Base-by-base conservation (phyloP, 2,888 invertebrate genomes). In the Lepidonotus clava region DNA sequence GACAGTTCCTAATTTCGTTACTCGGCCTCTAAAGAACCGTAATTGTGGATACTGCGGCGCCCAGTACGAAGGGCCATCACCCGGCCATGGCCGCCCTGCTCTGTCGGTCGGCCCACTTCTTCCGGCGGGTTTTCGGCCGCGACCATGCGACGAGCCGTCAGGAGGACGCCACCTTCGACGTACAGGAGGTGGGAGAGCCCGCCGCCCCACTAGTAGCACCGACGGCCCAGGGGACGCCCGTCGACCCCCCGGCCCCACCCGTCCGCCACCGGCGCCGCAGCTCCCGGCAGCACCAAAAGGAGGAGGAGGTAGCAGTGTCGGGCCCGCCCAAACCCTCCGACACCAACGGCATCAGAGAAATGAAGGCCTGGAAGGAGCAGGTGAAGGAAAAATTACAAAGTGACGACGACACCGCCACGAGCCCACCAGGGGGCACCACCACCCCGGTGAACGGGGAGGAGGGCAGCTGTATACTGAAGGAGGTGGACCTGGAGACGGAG, bases 291-390 rank as follows among this genome's bases (percentile, higher is more conserved):
- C 8, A 6, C 46, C 6, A 6, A 11, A 46, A 6, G 8, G 18
- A 6, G 8, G 18, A 6, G 8, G 18, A 6, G 8, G 18, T 18
- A 6, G 28, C 61, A 24, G 28, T 32, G 11, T 32, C 61, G n/a
- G 11, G 28, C 0, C 61, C 61, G 21, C 61, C 61, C 61, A 24
- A 24, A 28, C 28, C 61, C 21, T 61, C 61, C 11, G 28, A 24
- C 28, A 32, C 24, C 18, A 21, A 38, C 14, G 76, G 76, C 36
- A 36, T 76, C n/a, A 76, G 21, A 28, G 76, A 76, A 38, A 76
- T 76, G 76, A 38, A 76, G 76, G 76, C 76, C n/a, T 76, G 76
- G 76, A 76, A 76, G 76, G 76, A n/a, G 76, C 76, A 76, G 76
- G 38, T 40, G 38, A 34, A 76, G 76, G 76, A 76, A 21, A 11